These are phyloP conservation scores for Plectrocnemia conspersa DNA, from an alignment of 1,140 invertebrate species.

Conservation along the genomic window DNA sequence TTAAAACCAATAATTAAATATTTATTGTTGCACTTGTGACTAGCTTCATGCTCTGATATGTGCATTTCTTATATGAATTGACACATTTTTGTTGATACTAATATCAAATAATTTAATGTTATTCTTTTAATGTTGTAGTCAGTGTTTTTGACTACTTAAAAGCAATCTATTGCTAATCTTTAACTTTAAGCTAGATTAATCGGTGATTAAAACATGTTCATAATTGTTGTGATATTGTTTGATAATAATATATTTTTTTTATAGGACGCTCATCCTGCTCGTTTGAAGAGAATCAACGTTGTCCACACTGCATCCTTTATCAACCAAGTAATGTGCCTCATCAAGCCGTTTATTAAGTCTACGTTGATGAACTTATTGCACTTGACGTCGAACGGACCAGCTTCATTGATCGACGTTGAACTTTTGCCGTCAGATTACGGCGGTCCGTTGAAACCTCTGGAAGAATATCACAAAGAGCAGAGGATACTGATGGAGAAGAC, in stretches of 20 bases:
- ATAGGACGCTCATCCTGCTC: constrained; percentile 56
- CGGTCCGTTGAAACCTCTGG: constrained; percentile 44
- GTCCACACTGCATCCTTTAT: constrained; percentile 58
- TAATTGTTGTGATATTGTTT: constrained; percentile 8
- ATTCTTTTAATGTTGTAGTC: no score
- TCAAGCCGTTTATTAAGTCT: constrained; percentile 55
- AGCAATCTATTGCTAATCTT: no score
- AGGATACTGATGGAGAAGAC: constrained; percentile 47
- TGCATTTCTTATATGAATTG: no score
- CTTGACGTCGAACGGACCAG: constrained; percentile 49
- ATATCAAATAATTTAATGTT: no score
- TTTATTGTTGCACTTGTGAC: no score
- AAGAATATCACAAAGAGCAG: constrained; percentile 48
- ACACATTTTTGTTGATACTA: no score
- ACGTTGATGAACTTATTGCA: constrained; percentile 54
- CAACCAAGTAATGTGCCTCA: constrained; percentile 57
- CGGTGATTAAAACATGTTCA: no score
- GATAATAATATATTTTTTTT: constrained; percentile 34
- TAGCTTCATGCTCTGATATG: no score
- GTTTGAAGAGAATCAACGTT: constrained; percentile 56
- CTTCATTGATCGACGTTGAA: constrained; percentile 45
- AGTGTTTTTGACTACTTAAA: no score
- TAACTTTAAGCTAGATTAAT: no score
- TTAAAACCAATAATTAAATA: no score
- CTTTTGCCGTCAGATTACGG: constrained; percentile 50